Evolutionary conservation across 2,888 invertebrate genomes (phyloP), one percentile per base, ranked within the genome.

Genomic region (Caenorhabditis becei): DNA sequence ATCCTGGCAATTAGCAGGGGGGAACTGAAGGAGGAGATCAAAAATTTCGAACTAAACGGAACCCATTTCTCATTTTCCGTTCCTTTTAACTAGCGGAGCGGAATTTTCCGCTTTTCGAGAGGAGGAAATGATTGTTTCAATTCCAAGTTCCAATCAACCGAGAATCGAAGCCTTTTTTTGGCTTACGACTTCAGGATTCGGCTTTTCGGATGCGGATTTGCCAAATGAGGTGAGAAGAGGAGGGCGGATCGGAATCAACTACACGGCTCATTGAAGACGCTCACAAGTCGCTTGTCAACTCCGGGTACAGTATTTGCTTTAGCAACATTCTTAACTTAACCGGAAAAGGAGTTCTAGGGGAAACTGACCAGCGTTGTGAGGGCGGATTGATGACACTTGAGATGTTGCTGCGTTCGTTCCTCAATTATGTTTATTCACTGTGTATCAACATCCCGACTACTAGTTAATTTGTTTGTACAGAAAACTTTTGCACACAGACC

Each of bases 401-500:
- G 75, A 75, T 75, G 75, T 75, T 75, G 75, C 75, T 75, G 63
- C 65, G 35, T 24, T 63, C 61, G 59, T 67, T 59, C 61, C 66
- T 18, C 61, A 61, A 66, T 75, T 75, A 75, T 75, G 66, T 75
- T 75, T 75, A 75, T 75, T 75, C 75, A 75, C 75, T 75, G 35
- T 66, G 65, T 74, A 58, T 75, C 66, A 71, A 71, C 71, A 66
- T 75, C 58, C 16, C 65, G 59, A 59, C 65, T 65, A 66, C 75
- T 61, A 61, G 75, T 75, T 75, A 75, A 75, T 67, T 28, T 75
- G 66, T 75, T 75, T 75, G 75, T 53, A 66, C 44, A 75, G 66
- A 75, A 75, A 75, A 66, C 75, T 59, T 47, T 75, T 61, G 75
- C 75, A 61, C 59, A 56, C 41, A 11, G 4, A 7, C 32, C 32